These are phyloP conservation scores for Bagarius yarrelli DNA, from an alignment of 2,113 vertebrate genomes.

Conservation along the genomic window DNA sequence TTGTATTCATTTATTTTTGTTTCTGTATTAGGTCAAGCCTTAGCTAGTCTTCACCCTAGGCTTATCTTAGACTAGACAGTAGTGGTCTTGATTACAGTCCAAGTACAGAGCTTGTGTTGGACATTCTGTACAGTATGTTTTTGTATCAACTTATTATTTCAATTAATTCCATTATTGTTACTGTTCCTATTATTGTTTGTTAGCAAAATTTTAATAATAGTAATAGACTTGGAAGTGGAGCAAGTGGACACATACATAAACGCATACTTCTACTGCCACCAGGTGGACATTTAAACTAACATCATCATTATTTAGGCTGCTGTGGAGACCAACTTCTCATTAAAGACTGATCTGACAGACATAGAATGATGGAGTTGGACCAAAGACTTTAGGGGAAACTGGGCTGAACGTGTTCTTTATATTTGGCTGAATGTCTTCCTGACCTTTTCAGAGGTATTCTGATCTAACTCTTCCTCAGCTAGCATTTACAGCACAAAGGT, in stretches of 20 bases:
- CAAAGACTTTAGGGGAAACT: slow-evolving; percentile 12
- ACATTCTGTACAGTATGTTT: slow-evolving; percentile 2
- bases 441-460: slow-evolving; percentile 66
- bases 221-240: background rate
- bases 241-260: background rate
- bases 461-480: slow-evolving; percentile 53
- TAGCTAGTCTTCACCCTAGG: background rate
- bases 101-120: background rate
- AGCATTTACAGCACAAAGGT: slow-evolving; percentile 73
- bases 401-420: slow-evolving; percentile 50
- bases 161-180: background rate
- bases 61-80: background rate
- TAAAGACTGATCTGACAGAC: background rate
- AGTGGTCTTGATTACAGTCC: background rate
- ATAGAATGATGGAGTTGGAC: background rate
- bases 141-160: slow-evolving; percentile 19
- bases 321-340: background rate
- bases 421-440: slow-evolving; percentile 54
- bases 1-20: background rate
- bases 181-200: too few species aligned
- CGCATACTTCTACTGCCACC: slow-evolving; percentile 41
- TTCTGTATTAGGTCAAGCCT: background rate
- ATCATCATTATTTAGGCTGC: background rate
- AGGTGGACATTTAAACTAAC: slow-evolving; percentile 26
- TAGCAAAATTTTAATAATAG: too few species aligned